Evolutionary conservation across 2,888 invertebrate genomes (phyloP).

Genomic region (Sclerodermus sp.): DNA sequence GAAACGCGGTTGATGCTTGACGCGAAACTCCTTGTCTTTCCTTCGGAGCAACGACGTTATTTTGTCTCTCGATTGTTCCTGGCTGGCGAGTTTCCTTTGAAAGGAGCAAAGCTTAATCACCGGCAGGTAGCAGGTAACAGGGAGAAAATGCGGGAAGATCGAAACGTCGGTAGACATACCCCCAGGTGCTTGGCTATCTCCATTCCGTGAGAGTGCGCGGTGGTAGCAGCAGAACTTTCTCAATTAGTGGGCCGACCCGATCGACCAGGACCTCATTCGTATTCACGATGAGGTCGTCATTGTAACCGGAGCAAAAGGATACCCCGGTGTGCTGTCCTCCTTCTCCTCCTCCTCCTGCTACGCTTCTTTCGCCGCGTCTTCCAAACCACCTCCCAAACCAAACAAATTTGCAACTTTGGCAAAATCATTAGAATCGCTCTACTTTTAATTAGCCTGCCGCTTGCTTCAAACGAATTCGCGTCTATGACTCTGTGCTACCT

Average conservation of each 20-base stretch:
- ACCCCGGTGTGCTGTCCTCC: slow-evolving; percentile 6
- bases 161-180: slow-evolving; percentile 11
- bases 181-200: slow-evolving; percentile 20
- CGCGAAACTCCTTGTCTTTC: no score
- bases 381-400: not conserved
- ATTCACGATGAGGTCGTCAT: slow-evolving; percentile 40
- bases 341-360: slow-evolving; percentile 4
- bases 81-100: not conserved
- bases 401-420: not conserved
- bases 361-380: not conserved
- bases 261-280: slow-evolving; percentile 43
- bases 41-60: no score
- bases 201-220: slow-evolving; percentile 23
- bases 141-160: slow-evolving; percentile 11
- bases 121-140: no score
- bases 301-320: slow-evolving; percentile 26
- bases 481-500: no score
- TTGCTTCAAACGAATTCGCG: not conserved
- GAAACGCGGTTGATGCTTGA: no score
- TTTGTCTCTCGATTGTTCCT: no score
- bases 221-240: slow-evolving; percentile 38
- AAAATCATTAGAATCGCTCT: slow-evolving; percentile 11
- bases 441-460: slow-evolving; percentile 18
- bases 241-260: slow-evolving; percentile 42
- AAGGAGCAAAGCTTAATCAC: slow-evolving; percentile 17